phyloP scores from a whole-genome alignment of 2,113 vertebrate species.

The Origma solitaria region DNA sequence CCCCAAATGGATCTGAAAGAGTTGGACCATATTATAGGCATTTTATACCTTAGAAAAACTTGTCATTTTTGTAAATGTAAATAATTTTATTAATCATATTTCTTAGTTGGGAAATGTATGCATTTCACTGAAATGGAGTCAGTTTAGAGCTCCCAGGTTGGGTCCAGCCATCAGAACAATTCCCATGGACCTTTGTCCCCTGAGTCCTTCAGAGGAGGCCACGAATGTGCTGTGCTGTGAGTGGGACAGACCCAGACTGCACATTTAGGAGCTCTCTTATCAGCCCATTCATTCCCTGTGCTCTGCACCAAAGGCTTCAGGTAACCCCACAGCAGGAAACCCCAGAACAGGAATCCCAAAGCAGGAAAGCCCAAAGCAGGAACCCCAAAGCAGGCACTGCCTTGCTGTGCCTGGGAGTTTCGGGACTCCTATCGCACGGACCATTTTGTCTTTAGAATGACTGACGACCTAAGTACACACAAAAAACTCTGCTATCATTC shows the following conservation, averaged over 20 bases:
- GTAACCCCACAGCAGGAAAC: not conserved
- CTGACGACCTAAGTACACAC: fast-evolving
- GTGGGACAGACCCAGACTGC: fast-evolving
- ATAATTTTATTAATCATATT: not conserved
- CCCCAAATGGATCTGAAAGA: not conserved
- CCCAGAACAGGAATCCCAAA: too few species aligned
- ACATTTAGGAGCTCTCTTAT: not conserved
- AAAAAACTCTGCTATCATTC: not conserved
- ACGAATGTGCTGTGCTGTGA: fast-evolving
- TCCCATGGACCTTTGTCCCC: not conserved
- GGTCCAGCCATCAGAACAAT: not conserved
- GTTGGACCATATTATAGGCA: too few species aligned
- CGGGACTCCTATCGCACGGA: not conserved
- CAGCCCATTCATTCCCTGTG: not conserved
- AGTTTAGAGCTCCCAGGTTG: not conserved
- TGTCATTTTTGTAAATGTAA: not conserved
- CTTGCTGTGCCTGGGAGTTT: not conserved
- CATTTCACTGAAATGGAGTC: not conserved
- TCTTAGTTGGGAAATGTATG: not conserved
- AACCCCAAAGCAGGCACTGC: not conserved
- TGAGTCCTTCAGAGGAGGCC: not conserved
- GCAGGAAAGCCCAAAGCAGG: not conserved
- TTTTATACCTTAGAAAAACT: not conserved
- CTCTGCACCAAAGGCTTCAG: not conserved
- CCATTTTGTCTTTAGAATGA: not conserved